Evolutionary conservation across 2,113 vertebrate genomes (phyloP).

Genomic region (Talpa occidentalis): DNA sequence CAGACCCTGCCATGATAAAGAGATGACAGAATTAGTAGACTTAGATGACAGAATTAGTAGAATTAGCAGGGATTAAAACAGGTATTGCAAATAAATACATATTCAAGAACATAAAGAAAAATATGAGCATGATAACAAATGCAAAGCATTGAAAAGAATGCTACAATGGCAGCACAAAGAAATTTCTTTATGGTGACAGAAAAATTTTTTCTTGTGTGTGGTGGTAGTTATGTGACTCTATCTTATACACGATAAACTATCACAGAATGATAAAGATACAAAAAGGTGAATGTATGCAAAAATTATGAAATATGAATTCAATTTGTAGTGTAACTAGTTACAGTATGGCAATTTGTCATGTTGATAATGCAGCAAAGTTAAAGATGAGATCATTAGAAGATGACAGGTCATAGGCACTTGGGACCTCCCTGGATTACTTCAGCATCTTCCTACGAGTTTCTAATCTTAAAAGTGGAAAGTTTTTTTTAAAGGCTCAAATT

Average conservation of each 20-base stretch:
- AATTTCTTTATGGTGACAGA: not conserved
- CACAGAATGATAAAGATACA: not conserved
- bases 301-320: not conserved
- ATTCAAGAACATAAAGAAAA: slow-evolving; percentile 39
- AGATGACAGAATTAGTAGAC: not conserved
- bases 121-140: not conserved
- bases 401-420: not conserved
- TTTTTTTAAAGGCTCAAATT: not conserved
- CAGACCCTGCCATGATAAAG: not conserved
- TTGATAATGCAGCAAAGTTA: not conserved
- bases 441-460: not conserved
- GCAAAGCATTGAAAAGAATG: not conserved
- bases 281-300: not conserved
- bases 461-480: slow-evolving; percentile 20
- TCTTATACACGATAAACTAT: not conserved
- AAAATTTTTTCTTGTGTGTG: not conserved
- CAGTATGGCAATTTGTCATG: not conserved
- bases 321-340: not conserved
- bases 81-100: not conserved
- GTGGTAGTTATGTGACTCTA: not conserved
- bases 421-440: not conserved
- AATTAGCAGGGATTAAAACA: not conserved
- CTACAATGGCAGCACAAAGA: not conserved
- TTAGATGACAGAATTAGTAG: not conserved
- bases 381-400: not conserved